phyloP scores from a whole-genome alignment of 2,797 vertebrate genomes.

The Gobionotothen gibberifrons region DNA sequence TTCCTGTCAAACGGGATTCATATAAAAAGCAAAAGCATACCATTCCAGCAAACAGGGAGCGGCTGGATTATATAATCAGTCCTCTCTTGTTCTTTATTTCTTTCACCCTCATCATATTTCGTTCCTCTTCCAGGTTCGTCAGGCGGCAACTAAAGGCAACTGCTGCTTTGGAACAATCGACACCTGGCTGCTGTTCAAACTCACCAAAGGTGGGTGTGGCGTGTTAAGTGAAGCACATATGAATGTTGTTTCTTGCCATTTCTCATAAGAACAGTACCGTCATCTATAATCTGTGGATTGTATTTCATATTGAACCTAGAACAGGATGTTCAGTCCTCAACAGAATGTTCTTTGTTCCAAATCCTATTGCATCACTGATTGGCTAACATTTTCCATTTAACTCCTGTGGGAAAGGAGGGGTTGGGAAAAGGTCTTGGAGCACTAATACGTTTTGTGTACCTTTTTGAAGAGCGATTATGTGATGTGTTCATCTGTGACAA shows the following conservation, averaged over 20 bases:
- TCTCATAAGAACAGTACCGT: background rate
- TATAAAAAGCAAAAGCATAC: background rate
- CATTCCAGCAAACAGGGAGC: background rate
- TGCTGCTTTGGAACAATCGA: constrained; percentile 97
- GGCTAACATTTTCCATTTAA: constrained; percentile 27
- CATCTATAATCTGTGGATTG: constrained; percentile 6
- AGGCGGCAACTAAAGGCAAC: constrained; percentile 86
- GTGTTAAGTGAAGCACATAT: background rate
- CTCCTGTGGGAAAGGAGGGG: constrained; percentile 5
- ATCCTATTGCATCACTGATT: constrained; percentile 39
- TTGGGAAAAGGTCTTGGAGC: background rate
- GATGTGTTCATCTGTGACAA: background rate
- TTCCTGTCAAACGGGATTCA: background rate
- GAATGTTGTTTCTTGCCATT: background rate
- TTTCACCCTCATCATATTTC: constrained; percentile 10
- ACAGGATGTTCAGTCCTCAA: constrained; percentile 22
- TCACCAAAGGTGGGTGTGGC: constrained; percentile 89
- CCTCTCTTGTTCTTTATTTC: background rate
- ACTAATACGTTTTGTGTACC: background rate
- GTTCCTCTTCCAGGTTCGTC: constrained; percentile 80
- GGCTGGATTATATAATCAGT: background rate
- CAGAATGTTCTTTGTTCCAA: constrained; percentile 41
- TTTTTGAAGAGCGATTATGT: background rate
- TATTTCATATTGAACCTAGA: background rate
- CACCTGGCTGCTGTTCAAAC: constrained; percentile 93